Base-by-base conservation (phyloP, 2,888 invertebrate species). In the Agrypnus murinus region DNA sequence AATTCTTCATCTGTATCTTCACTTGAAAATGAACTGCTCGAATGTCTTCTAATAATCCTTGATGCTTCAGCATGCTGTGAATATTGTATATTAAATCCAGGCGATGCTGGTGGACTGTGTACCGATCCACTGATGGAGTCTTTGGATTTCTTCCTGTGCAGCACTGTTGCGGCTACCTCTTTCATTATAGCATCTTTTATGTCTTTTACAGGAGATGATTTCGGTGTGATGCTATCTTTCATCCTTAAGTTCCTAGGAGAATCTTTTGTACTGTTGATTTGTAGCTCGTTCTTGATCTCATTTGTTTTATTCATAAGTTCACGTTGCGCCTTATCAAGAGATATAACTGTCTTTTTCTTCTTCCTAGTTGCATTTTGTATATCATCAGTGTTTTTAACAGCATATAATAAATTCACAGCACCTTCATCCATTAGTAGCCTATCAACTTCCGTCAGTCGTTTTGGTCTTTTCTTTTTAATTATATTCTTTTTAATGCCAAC, bases 321-420 rank as follows among this genome's bases (percentile, higher is more conserved):
- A 71, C 81, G 82, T 72, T 83, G 81, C 0, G 80, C 81, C 55
- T 76, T 81, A 59, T 84, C 83, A 1, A 83, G 73, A 3, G 81
- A 81, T 64, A 83, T 80, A 1, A 81, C 77, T 25, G 79, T 77
- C 10, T 75, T 77, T 43, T 76, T 77, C 69, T 79, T 81, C 65
- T 80, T 83, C 48, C 74, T 77, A n/a, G 67, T 69, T 0, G 65
- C 17, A 6, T 55, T 59, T 9, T 75, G 70, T 10, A 73, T 48
- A 19, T 81, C 86, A n/a, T 87, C 86, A 0, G 85, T 83, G 63
- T 84, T 86, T 77, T 94, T 93, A 0, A 95, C 89, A 17, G 94
- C 92, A 80, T 93, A 94, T 45, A 95, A 87, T 91, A 95, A 92
- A 84, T 95, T 95, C 1, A 94, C 92, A 2, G 95, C 95, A 0